Percentiles rank a stretch among this genome's conserved stretches.
Conservation (phyloP, 2,888 invertebrate species). For the Labia minor region DNA sequence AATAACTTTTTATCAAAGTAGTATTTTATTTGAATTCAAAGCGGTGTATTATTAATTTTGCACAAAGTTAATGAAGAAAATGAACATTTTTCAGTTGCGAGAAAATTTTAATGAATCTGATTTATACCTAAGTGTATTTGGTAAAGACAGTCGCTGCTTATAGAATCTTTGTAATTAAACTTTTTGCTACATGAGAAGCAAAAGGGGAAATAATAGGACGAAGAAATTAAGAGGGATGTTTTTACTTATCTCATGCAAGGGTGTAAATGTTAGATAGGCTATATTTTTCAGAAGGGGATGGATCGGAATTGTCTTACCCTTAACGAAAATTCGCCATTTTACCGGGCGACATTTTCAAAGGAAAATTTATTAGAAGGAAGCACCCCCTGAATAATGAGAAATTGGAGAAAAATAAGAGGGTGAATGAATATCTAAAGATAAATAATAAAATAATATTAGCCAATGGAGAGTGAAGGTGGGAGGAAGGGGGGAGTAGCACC, state of each 20-base stretch:
- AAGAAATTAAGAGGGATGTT: constrained; percentile 13
- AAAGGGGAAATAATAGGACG: constrained; percentile 13
- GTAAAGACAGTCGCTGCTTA: constrained; percentile 2
- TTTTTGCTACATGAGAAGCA: constrained; percentile 13
- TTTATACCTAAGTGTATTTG: constrained; percentile 7
- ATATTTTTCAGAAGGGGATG: constrained; percentile 13
- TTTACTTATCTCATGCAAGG: constrained; percentile 7
- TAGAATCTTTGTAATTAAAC: constrained; percentile 13
- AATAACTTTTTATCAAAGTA: constrained; percentile 1
- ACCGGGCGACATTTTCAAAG: constrained; percentile 8
- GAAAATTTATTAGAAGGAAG: not conserved
- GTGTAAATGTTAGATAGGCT: constrained; percentile 13
- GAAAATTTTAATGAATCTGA: constrained; percentile 8
- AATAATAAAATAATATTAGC: not conserved
- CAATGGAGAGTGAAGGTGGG: too few relatives aligned
- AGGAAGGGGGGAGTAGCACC: too few relatives aligned
- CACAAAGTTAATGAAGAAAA: not conserved
- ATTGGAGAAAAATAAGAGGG: not conserved
- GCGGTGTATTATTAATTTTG: constrained; percentile 1
- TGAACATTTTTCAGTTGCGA: not conserved
- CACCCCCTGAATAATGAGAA: not conserved
- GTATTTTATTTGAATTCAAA: not conserved
- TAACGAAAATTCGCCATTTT: constrained; percentile 13
- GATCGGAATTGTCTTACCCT: constrained; percentile 13
- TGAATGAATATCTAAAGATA: not conserved